Evolutionary conservation across 2,888 invertebrate species (phyloP).

Genomic region (Notocelia uddmanniana): DNA sequence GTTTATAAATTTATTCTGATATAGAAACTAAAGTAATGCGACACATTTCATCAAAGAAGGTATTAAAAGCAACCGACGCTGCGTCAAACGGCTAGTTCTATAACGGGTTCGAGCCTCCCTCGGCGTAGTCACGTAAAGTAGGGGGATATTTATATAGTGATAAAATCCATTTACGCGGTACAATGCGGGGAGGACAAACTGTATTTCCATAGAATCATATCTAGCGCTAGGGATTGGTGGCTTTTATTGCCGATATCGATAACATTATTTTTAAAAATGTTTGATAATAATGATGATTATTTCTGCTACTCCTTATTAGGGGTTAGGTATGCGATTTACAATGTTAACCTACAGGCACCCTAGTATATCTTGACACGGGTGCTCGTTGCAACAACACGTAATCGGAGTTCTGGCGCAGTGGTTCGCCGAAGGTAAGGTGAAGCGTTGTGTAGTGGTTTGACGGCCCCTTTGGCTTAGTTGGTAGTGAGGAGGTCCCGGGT

Average conservation of each 20-base stretch:
- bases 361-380: no score
- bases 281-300: no score
- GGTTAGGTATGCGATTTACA: no score
- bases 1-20: no score
- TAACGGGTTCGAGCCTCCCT: conserved; percentile 31
- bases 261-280: neutral
- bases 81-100: conserved; percentile 18
- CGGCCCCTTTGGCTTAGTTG: no score
- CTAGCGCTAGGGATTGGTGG: conserved; percentile 60
- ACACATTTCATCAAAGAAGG: conserved; percentile 15
- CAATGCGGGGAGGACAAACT: conserved; percentile 81
- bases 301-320: no score
- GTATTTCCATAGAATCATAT: conserved; percentile 84
- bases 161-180: conserved; percentile 82
- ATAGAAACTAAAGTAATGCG: neutral
- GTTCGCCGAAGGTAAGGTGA: no score
- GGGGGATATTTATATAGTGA: conserved; percentile 72
- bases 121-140: conserved; percentile 43
- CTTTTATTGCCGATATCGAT: conserved; percentile 3
- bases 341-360: no score
- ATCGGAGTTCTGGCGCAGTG: no score
- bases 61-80: conserved; percentile 15
- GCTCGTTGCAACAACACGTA: no score
- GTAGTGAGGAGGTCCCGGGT: no score
- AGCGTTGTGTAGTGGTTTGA: no score